Evolutionary conservation across 23 tunicate genomes (phyloP).

Genomic region (Diplosoma virens): DNA sequence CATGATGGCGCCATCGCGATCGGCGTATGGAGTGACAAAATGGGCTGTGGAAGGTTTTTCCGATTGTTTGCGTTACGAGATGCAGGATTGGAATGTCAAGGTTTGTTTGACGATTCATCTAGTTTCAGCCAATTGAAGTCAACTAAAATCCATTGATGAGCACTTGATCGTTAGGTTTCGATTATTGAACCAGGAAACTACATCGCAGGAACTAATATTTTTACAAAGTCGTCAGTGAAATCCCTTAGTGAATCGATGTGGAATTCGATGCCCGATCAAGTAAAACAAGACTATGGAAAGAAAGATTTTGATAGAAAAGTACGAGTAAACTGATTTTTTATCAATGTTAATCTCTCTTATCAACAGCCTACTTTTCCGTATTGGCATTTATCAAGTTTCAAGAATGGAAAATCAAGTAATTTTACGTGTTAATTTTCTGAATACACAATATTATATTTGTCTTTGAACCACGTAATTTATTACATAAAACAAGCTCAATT

Average conservation of each 20-base stretch:
- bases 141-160: no score
- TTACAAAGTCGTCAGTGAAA: constrained; percentile 51
- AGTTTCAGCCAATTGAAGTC: no score
- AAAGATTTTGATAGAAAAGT: constrained; percentile 52
- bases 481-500: no score
- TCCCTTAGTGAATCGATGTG: constrained; percentile 67
- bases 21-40: constrained; percentile 81
- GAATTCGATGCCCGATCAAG: constrained; percentile 59
- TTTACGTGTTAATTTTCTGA: no score
- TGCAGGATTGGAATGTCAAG: constrained; percentile 89
- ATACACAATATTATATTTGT: no score
- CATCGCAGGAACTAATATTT: constrained; percentile 95
- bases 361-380: no score
- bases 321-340: background rate
- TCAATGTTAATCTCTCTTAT: background rate
- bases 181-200: constrained; percentile 98
- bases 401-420: no score
- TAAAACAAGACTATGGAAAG: constrained; percentile 77
- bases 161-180: constrained; percentile 58
- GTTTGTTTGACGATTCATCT: constrained; percentile 13
- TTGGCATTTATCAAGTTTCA: no score
- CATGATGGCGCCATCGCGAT: constrained; percentile 87
- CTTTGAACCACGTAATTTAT: no score
- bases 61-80: constrained; percentile 88
- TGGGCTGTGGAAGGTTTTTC: constrained; percentile 86